Evolutionary conservation across 2,113 vertebrate species (phyloP).

Genomic region (Pagrus major): DNA sequence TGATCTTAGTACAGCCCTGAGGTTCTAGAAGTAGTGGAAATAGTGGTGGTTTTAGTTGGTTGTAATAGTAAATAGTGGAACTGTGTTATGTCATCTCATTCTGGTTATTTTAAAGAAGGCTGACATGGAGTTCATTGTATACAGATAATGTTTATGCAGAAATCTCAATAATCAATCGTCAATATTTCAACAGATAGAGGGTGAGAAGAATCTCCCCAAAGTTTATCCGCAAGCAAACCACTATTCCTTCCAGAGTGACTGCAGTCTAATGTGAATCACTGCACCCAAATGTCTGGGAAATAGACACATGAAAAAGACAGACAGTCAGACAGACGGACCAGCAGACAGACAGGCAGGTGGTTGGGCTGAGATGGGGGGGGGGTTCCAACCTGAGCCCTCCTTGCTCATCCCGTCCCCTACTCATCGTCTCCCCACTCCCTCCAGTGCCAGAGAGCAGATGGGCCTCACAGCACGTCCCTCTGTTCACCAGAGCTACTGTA

Average conservation of each 20-base stretch:
- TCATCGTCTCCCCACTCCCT: slow-evolving; percentile 23
- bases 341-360: slow-evolving; percentile 60
- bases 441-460: slow-evolving; percentile 76
- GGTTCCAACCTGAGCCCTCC: slow-evolving; percentile 47
- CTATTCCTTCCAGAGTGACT: not conserved
- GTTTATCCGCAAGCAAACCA: not conserved
- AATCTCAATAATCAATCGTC: not conserved
- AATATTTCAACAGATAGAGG: not conserved
- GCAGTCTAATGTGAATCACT: not conserved
- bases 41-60: not conserved
- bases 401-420: not conserved
- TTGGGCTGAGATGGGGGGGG: slow-evolving; percentile 40
- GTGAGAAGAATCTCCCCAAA: not conserved
- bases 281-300: not conserved
- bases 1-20: not conserved
- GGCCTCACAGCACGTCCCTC: slow-evolving; percentile 73
- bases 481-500: slow-evolving; percentile 60
- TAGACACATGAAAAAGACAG: slow-evolving; percentile 18
- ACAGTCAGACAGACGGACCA: slow-evolving; percentile 35
- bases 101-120: not conserved
- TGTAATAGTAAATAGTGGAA: not conserved
- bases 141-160: not conserved
- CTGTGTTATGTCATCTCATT: no score
- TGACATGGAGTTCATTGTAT: not conserved
- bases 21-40: not conserved